Conservation (phyloP, 2,797 vertebrate genomes). For the Myotis findleyi region DNA sequence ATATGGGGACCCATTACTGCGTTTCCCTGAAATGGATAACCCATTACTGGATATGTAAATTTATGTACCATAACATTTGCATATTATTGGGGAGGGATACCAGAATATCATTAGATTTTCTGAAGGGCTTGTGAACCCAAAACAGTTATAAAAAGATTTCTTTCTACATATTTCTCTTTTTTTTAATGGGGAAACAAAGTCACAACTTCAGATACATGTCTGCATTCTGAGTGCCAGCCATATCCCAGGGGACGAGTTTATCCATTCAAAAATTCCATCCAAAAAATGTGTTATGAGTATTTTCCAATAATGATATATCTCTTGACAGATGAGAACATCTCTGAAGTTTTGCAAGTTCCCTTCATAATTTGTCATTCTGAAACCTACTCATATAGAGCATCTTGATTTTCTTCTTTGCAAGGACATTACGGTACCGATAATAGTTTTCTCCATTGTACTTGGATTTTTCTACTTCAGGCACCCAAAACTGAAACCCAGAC, state of each 20-base stretch:
- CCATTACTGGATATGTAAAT: neutral
- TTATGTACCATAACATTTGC: neutral
- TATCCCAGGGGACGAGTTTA: neutral
- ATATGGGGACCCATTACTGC: neutral
- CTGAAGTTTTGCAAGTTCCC: neutral
- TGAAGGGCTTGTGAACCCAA: neutral
- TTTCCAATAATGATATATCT: neutral
- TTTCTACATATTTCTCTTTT: neutral
- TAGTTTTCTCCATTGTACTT: neutral
- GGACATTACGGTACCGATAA: neutral
- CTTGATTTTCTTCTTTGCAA: slow-evolving; percentile 28
- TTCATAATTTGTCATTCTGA: neutral
- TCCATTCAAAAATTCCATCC: neutral
- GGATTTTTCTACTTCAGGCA: neutral
- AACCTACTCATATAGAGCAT: neutral
- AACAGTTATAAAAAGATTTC: neutral
- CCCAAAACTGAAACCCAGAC: neutral
- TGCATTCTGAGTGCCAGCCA: neutral
- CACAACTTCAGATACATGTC: neutral
- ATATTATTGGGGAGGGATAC: neutral
- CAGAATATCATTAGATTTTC: neutral
- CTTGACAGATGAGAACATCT: neutral
- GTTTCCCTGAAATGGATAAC: neutral
- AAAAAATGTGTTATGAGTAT: neutral
- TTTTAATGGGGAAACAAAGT: neutral